A percentile compares a stretch with the other conserved stretches of the same genome.
These are phyloP conservation scores for Hormaphis cornu DNA, from an alignment of 1,140 invertebrate genomes.

Conservation along the genomic window DNA sequence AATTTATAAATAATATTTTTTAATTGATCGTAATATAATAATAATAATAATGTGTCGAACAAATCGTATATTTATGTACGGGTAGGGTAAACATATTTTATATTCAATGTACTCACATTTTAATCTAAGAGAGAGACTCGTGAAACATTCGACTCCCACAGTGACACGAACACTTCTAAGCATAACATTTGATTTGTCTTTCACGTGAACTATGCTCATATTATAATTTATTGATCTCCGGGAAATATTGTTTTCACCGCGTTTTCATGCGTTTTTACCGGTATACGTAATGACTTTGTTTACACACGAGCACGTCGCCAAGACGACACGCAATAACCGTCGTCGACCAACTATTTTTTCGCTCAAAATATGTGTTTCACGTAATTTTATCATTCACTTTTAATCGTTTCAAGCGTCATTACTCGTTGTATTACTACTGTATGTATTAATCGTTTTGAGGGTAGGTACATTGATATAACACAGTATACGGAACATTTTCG, in stretches of 20 bases:
- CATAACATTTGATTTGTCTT: slow-evolving; percentile 11
- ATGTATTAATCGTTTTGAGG: slow-evolving; percentile 12
- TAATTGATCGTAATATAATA: too few relatives aligned
- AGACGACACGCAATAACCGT: slow-evolving; percentile 24
- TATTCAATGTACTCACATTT: slow-evolving; percentile 11
- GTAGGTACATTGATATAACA: too few relatives aligned
- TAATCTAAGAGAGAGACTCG: neutral
- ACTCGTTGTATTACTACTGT: too few relatives aligned
- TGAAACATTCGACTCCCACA: neutral
- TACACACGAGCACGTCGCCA: slow-evolving; percentile 15
- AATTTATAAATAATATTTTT: too few relatives aligned
- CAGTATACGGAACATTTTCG: too few relatives aligned
- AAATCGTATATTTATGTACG: too few relatives aligned
- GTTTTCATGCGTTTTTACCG: slow-evolving; percentile 28
- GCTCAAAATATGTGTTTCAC: neutral
- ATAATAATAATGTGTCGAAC: too few relatives aligned
- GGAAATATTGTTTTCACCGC: slow-evolving; percentile 24
- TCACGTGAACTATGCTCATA: slow-evolving; percentile 24
- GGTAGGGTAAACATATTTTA: too few relatives aligned
- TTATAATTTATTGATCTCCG: slow-evolving; percentile 27
- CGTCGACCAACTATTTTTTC: slow-evolving; percentile 22
- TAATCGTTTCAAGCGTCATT: slow-evolving; percentile 13
- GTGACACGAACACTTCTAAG: slow-evolving; percentile 23
- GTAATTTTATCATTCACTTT: neutral
- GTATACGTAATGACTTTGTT: slow-evolving; percentile 32